Base-by-base conservation (phyloP, 53 echinoderm and acorn worm genomes). In the Echinometra lucunter region DNA sequence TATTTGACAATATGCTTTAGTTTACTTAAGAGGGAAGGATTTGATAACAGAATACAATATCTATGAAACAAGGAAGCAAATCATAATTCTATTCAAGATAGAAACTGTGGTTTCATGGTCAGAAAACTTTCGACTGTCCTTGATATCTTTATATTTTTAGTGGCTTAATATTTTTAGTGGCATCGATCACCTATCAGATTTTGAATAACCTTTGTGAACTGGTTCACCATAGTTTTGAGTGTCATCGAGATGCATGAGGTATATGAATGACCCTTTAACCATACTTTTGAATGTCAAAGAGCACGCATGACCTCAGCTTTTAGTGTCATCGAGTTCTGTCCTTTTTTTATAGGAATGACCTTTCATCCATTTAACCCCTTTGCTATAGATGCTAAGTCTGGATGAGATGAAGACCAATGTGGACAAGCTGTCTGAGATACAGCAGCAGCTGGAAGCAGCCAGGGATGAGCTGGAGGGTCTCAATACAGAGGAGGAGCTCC, bases 341-440 rank as follows among this genome's bases (percentile, higher is more conserved):
- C 8, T 53, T n/a, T n/a, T n/a, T 66, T 32, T 72, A 11, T 72
- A 18, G 38, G 42, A 35, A 38, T 78, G 78, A 37, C 42, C 42
- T 78, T 72, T 72, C 15, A 30, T 16, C 72, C 88, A 57, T 88
- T 34, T 88, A 32, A 28, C 57, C 56, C 34, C 21, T 72, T 9
- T 72, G 32, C 17, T 23, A 44, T 91, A 99, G 99, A 99, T 99
- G 94, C 92, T 99, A 85, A 98, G 99, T 88, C 94, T 99, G 96
- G 99, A 99, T 74, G 99, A 99, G 96, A 99, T 99, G 99, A 99
- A 97, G 69, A 88, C 98, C 89, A 99, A 99, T 67, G 99, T 99
- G 3, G 96, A 97, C 69, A 97, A 98, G 81, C 96, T 99, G 88
- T 96, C 83, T 56, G 97, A 99, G 95, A 93, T 99, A 1, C 98